Evolutionary conservation across 2,797 vertebrate genomes (phyloP), one percentile per base, ranked within the genome.

Genomic region (Rhadinocentrus ornatus): DNA sequence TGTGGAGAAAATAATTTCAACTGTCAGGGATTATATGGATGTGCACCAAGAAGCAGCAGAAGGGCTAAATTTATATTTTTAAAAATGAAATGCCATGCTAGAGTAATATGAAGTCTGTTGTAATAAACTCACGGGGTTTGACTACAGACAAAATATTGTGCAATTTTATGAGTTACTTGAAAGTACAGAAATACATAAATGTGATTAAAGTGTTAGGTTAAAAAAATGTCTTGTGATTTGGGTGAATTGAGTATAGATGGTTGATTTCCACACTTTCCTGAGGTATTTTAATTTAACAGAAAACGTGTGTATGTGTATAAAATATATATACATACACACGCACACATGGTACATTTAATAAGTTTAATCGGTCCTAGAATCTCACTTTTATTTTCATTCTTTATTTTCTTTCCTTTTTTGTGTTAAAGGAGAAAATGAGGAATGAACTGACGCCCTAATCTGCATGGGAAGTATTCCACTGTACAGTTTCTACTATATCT

Each of bases 401-500:
- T 34, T 35, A 39, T 52, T 31, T 44, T 67, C 35, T 67, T 50
- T 57, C 56, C 27, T 58, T 55, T 27, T 62, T 24, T 10, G 50
- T 70, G 73, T 73, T 80, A 37, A 11, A 52, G 56, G 59, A 62
- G 24, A 73, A 55, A 57, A 65, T 34, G 41, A 37, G 15, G 58
- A 35, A 55, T 10, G 3, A 58, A 48, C 9, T 18, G 22, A 56
- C 44, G 46, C 29, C 56, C 56, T 32, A 7, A 56, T 60, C 41
- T 67, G 69, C 80, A 77, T 69, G 75, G 75, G 69, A 68, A 35
- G 16, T 48, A 53, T 77, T 29, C 56, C 52, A 41, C 18, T 78
- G 69, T 63, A 78, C 71, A 80, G 68, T 80, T 74, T 64, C 48
- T 78, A 44, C 56, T 35, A 41, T 20, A 66, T 54, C 27, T 26